A percentile compares a stretch with the other conserved stretches of the same genome.
phyloP scores from a whole-genome alignment of 1,140 invertebrate species.

The Ceratosolen fusciceps region DNA sequence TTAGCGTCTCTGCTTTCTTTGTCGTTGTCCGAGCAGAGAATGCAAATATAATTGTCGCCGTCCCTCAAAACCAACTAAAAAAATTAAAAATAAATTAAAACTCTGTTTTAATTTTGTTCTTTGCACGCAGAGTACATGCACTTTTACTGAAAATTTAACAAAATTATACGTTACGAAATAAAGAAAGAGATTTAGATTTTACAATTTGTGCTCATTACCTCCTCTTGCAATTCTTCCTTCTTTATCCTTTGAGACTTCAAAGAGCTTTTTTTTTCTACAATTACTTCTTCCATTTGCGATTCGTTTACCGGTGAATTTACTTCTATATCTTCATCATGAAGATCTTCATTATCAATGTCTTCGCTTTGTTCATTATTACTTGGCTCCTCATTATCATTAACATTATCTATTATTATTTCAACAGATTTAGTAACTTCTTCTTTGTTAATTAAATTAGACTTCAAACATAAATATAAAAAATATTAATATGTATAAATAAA shows the following conservation, averaged over 20 bases:
- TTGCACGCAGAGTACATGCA: too few relatives aligned
- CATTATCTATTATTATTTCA: conserved; percentile 45
- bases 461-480: neutral
- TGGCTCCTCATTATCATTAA: conserved; percentile 50
- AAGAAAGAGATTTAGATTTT: too few relatives aligned
- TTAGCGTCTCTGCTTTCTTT: conserved; percentile 73
- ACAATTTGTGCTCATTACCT: too few relatives aligned
- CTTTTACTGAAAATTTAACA: too few relatives aligned
- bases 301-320: conserved; percentile 10
- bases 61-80: conserved; percentile 71
- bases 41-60: conserved; percentile 74
- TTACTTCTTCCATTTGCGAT: conserved; percentile 55
- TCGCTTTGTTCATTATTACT: conserved; percentile 52
- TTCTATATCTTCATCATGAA: conserved; percentile 51
- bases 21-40: conserved; percentile 72
- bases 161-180: too few relatives aligned
- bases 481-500: neutral
- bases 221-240: conserved; percentile 55
- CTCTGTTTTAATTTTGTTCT: too few relatives aligned
- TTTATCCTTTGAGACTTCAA: conserved; percentile 40
- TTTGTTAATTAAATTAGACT: neutral
- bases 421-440: conserved; percentile 28
- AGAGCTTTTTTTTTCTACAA: conserved; percentile 57
- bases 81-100: too few relatives aligned
- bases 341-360: conserved; percentile 55